A percentile compares a stretch with the other conserved stretches of the same genome.
Evolutionary conservation across 2,888 invertebrate genomes (phyloP).

Genomic region (Halocaridina rubra): DNA sequence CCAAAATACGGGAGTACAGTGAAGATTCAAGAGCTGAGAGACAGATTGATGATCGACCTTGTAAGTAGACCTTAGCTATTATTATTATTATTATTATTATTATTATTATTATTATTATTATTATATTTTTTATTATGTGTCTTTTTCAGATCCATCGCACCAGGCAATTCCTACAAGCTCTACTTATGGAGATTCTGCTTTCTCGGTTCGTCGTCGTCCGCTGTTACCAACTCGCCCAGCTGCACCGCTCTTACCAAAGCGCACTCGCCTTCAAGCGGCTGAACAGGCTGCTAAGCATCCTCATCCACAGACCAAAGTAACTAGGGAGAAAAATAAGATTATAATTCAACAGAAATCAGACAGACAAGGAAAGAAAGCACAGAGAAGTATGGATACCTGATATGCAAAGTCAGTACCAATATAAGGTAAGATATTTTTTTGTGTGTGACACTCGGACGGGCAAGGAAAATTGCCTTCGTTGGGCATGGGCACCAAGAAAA

Average conservation of each 20-base stretch:
- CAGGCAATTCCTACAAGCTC: neutral
- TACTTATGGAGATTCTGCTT: neutral
- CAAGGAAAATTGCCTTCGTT: neutral
- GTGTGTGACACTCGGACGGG: neutral
- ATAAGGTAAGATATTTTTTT: neutral
- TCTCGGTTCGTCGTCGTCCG: neutral
- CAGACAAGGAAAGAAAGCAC: neutral
- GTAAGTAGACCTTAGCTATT: neutral
- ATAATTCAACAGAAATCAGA: slow-evolving; percentile 74
- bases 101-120: too few species aligned
- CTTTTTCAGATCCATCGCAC: slow-evolving; percentile 12
- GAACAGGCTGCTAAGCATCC: slow-evolving; percentile 35
- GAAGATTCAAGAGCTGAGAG: slow-evolving; percentile 28
- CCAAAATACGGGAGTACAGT: slow-evolving; percentile 43
- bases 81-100: neutral
- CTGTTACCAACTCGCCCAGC: neutral
- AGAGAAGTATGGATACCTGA: neutral
- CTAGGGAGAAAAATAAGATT: slow-evolving; percentile 84
- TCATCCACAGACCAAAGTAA: slow-evolving; percentile 76
- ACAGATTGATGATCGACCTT: slow-evolving; percentile 9
- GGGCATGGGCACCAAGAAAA: neutral
- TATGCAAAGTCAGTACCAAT: neutral
- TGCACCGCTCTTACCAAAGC: slow-evolving; percentile 21
- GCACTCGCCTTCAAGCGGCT: slow-evolving; percentile 42
- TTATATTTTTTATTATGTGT: too few species aligned